Conservation (phyloP, 2,113 vertebrate genomes). For the Stercorarius parasiticus region DNA sequence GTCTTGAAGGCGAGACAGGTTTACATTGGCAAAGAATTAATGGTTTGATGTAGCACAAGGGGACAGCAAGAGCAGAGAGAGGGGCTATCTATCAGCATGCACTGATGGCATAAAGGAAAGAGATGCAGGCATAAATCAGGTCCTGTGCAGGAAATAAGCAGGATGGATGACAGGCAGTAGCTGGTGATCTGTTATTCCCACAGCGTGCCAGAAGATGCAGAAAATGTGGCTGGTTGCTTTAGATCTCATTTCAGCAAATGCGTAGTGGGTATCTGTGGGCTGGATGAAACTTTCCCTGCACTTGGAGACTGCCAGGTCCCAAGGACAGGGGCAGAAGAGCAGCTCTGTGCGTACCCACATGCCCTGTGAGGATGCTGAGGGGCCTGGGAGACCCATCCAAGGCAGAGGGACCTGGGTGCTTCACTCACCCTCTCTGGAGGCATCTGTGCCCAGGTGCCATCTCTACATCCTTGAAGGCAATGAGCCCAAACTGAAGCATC, state of each 20-base stretch:
- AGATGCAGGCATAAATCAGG: constrained; percentile 49
- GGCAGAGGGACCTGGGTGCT: neutral
- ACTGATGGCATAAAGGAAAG: constrained; percentile 27
- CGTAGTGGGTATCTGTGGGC: neutral
- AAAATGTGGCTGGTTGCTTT: neutral
- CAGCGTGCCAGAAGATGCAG: neutral
- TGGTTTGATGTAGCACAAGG: constrained; percentile 46
- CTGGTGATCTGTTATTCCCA: constrained; percentile 49
- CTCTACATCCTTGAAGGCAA: neutral
- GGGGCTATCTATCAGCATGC: constrained; percentile 49
- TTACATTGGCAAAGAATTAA: constrained; percentile 66
- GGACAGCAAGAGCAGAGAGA: constrained; percentile 47
- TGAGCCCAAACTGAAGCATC: neutral
- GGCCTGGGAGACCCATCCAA: accelerated
- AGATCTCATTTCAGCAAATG: neutral
- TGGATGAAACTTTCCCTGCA: neutral
- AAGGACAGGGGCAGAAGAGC: neutral
- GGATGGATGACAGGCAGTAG: constrained; percentile 46
- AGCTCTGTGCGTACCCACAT: neutral
- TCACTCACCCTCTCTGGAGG: neutral
- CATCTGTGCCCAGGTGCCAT: neutral
- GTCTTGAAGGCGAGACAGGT: constrained; percentile 60
- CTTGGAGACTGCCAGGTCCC: neutral
- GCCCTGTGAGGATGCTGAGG: accelerated
- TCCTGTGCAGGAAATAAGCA: constrained; percentile 32